Base-by-base conservation (phyloP, 2,113 vertebrate species). In the Rhynchomys soricoides region DNA sequence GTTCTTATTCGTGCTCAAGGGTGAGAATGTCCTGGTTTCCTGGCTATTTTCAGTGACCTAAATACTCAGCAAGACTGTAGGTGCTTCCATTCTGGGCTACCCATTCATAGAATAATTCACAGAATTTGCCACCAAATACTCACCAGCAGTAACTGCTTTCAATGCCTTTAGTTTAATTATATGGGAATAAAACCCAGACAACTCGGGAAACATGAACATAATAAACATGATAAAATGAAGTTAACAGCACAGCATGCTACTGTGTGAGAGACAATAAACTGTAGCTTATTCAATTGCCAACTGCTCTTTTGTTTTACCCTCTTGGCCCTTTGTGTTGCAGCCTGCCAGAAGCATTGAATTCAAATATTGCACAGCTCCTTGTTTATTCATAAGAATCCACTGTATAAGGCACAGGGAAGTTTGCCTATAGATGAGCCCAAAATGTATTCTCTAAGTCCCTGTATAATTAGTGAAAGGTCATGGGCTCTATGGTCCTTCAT, bases 211-310 rank as follows among this genome's bases (percentile, higher is more conserved):
- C 22, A 87, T 10, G n/a, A 95, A 50, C n/a, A 79, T 85, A 75
- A 43, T 37, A 92, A 94, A 59, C 29, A 75, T 26, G 82, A 94
- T 94, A 94, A 92, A 93, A 79, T 71, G 29, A 40, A 64, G 57
- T 75, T 86, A 89, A 57, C 71, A 88, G 57, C 83, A 59, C 50
- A 48, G 21, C 29, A 21, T 43, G 6, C 81, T 70, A 77, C 52
- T 45, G 45, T 82, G 86, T 78, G 24, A 89, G 48, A 68, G 86
- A 91, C 37, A 68, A 22, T 79, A 45, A 94, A 64, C 77, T 77
- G 50, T 52, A 52, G 34, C n/a, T 6, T 52, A 50, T 70, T 45
- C n/a, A 85, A 66, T 52, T 8, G 1, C 57, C 85, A 87, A 87
- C 87, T 85, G 29, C 2, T 70, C 59, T 92, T 92, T 8, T 91